Evolutionary conservation across 2,797 vertebrate species (phyloP).

Genomic region (Acanthornis magna): DNA sequence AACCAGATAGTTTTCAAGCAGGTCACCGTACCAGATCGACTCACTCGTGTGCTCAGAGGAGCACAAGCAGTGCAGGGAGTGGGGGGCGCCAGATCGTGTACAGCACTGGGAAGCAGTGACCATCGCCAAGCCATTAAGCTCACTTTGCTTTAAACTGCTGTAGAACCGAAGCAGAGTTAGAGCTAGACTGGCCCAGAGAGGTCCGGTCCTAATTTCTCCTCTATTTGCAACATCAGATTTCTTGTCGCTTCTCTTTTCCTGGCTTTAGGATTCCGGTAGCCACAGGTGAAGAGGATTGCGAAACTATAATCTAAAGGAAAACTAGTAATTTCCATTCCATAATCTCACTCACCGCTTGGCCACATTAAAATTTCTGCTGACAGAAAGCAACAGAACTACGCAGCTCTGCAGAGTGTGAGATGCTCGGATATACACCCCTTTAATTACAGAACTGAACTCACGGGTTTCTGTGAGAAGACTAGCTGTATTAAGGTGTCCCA

Average conservation of each 20-base stretch:
- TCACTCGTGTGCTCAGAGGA: background rate
- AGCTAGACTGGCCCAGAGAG: background rate
- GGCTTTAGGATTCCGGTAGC: background rate
- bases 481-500: fast-evolving
- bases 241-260: background rate
- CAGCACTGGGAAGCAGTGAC: background rate
- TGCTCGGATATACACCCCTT: background rate
- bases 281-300: background rate
- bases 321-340: background rate
- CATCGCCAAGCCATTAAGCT: background rate
- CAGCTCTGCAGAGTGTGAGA: fast-evolving
- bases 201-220: background rate
- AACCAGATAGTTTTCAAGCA: background rate
- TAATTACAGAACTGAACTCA: background rate
- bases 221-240: background rate
- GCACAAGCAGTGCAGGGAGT: background rate
- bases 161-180: background rate
- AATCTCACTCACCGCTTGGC: background rate
- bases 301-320: background rate
- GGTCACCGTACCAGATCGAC: background rate
- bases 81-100: fast-evolving
- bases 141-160: background rate
- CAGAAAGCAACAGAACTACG: background rate
- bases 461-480: background rate
- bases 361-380: background rate